Percentiles rank a stretch among this genome's conserved stretches.
These are phyloP conservation scores for Ectemnius cavifrons DNA, from an alignment of 2,888 invertebrate species.

Conservation along the genomic window DNA sequence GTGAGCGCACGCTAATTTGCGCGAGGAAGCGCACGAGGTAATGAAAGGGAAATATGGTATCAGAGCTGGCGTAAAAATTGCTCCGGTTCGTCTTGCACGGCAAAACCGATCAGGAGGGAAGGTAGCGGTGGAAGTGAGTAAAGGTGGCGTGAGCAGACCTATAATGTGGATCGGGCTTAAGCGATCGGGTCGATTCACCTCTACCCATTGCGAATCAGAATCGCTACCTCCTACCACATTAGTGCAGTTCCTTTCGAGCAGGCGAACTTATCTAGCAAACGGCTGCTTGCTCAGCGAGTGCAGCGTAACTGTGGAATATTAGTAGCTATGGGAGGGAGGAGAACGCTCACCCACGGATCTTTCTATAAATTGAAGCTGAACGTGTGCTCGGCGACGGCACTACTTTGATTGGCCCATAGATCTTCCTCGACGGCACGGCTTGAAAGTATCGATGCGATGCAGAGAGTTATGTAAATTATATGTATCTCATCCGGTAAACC, in stretches of 20 bases:
- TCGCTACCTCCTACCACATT: too few species aligned
- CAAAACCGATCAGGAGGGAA: not conserved
- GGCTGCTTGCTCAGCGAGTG: constrained; percentile 6
- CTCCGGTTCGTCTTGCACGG: not conserved
- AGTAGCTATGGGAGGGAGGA: not conserved
- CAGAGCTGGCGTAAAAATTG: constrained; percentile 28
- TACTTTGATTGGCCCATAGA: not conserved
- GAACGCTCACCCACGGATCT: not conserved
- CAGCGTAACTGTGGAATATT: not conserved
- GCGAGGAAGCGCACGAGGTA: constrained; percentile 38
- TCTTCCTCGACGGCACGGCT: not conserved
- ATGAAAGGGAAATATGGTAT: constrained; percentile 37
- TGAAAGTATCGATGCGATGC: not conserved
- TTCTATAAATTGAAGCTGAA: constrained; percentile 2
- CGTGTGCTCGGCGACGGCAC: not conserved
- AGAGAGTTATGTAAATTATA: constrained; percentile 35
- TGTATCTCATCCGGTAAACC: constrained; percentile 2
- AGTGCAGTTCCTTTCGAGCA: too few species aligned
- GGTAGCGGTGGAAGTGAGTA: not conserved
- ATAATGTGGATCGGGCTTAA: not conserved
- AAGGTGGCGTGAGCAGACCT: too few species aligned
- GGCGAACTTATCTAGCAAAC: not conserved
- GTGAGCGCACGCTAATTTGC: constrained; percentile 45
- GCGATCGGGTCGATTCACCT: not conserved
- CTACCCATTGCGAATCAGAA: not conserved